Evolutionary conservation across 2,888 invertebrate species (phyloP), one percentile per base, ranked within the genome.

Genomic region (Ashinkailepas kermadecensis): DNA sequence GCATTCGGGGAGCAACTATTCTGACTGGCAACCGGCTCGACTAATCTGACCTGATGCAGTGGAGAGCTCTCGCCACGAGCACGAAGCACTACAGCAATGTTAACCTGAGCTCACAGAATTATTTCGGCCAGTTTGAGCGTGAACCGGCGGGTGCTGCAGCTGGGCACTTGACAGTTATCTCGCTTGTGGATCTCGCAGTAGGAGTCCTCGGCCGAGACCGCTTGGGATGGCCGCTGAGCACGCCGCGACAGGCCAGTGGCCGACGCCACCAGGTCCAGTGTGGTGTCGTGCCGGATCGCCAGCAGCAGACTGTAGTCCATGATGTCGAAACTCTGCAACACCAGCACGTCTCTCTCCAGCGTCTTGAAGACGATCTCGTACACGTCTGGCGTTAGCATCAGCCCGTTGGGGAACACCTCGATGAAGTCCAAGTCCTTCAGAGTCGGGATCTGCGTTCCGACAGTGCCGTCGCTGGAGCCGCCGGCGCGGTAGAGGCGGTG

Each of bases 221-320:
- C 8, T 6, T 64, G 13, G 65, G 23, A 18, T 10, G 23, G 0
- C 10, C 65, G 23, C 9, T 10, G 1, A 4, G 39, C 39, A 39
- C 39, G 1, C 2, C 39, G 39, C 39, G 39, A 39, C 39, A 39
- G 39, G 39, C 39, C 39, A 39, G 65, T 65, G 65, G 65, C 9
- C 23, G 65, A 80, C 15, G 56, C 82, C 83, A 58, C 54, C 57
- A n/a, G 23, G 18, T 65, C 65, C 10, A 23, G 6, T 0, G 65
- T 65, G 23, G 13, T 70, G 15, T 70, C 70, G 9, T 10, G 13
- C 1, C 70, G 89, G 80, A 90, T 86, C 13, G 89, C 89, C 54
- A 90, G 85, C 81, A 90, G 85, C 81, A 90, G 85, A 85, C 89
- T 89, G 87, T 89, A 90, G 85, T 90, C 90, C 90, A 90, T 90